Evolutionary conservation across 35 echinoderm and acorn worm genomes (phyloP).

Genomic region (Eucidaris tribuloides): DNA sequence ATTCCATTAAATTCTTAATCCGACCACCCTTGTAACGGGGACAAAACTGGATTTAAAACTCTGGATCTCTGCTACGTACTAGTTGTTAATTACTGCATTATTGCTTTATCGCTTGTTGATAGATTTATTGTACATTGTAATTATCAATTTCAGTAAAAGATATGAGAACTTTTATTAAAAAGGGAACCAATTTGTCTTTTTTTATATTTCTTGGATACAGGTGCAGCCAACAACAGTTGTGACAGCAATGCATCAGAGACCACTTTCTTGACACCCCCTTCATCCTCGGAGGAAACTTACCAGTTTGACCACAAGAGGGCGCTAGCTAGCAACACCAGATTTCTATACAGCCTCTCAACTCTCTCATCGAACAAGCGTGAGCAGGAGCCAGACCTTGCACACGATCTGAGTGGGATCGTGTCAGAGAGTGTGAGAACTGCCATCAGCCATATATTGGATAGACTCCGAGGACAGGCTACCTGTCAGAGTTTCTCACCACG

Average conservation of each 20-base stretch:
- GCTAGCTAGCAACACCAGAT: neutral
- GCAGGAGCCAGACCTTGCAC: neutral
- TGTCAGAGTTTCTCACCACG: neutral
- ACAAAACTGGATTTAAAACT: no score
- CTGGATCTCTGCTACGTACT: no score
- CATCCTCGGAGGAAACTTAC: neutral
- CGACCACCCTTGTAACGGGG: no score
- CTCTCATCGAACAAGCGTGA: neutral
- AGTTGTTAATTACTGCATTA: no score
- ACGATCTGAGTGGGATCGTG: neutral
- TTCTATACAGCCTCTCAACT: neutral
- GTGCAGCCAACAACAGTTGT: neutral
- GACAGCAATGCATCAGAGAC: neutral
- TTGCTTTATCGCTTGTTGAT: no score
- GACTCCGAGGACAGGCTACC: neutral
- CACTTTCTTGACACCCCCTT: constrained; percentile 12
- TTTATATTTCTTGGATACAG: neutral
- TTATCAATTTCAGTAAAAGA: no score
- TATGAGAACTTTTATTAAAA: neutral
- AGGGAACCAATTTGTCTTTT: neutral
- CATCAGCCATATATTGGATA: neutral
- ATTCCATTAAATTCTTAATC: no score
- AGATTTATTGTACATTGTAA: no score
- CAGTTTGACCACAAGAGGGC: neutral
- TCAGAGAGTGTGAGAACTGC: neutral